phyloP scores from a whole-genome alignment of 1,140 invertebrate species.

The Cotesia typhae region DNA sequence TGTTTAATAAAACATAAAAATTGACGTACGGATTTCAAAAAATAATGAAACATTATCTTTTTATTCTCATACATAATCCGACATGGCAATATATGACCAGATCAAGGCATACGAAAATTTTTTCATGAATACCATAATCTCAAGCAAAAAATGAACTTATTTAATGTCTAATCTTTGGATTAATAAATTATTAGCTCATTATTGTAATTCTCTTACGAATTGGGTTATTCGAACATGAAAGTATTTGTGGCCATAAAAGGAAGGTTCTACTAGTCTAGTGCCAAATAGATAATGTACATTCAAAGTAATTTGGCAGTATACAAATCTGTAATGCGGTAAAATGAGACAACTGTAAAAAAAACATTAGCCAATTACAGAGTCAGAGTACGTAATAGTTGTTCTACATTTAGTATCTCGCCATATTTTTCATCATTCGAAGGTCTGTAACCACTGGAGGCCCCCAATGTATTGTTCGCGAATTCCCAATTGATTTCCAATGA shows the following conservation, averaged over 20 bases:
- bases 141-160: too few relatives aligned
- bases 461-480: neutral
- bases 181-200: too few relatives aligned
- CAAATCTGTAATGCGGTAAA: neutral
- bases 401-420: neutral
- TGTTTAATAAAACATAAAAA: too few relatives aligned
- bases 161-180: too few relatives aligned
- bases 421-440: neutral
- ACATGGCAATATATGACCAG: too few relatives aligned
- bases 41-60: too few relatives aligned
- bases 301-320: conserved; percentile 2
- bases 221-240: neutral
- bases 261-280: neutral
- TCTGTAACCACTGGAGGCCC: neutral
- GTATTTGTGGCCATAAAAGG: neutral
- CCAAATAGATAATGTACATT: neutral
- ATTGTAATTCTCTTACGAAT: neutral
- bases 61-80: too few relatives aligned
- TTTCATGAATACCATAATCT: too few relatives aligned
- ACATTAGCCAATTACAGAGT: too few relatives aligned
- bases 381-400: neutral
- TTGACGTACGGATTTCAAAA: too few relatives aligned
- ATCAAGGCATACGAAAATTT: too few relatives aligned
- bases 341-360: too few relatives aligned
- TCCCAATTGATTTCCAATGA: conserved; percentile 13